Conservation (phyloP, 92 coral and sea anemone genomes). For the Palythoa grandiflora region DNA sequence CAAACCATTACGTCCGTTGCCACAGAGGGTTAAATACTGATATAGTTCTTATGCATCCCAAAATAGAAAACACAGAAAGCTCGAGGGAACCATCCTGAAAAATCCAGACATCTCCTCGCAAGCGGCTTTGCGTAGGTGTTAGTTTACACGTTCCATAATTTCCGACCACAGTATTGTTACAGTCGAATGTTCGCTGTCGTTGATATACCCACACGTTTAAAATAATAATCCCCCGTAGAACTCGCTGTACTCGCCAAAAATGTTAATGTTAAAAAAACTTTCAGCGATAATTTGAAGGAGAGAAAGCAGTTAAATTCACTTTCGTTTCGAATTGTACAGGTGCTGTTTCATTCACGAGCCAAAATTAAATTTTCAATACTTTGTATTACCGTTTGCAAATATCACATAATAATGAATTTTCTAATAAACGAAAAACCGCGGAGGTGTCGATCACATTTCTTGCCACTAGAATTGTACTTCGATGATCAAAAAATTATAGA, state of each 20-base stretch:
- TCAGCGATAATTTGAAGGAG: background rate
- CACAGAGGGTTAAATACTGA: background rate
- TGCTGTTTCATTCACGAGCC: conserved; percentile 32
- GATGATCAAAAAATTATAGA: background rate
- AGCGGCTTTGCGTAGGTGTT: conserved; percentile 36
- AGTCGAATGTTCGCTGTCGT: conserved; percentile 41
- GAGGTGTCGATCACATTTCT: conserved; percentile 30
- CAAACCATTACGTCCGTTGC: background rate
- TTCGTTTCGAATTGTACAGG: conserved; percentile 30
- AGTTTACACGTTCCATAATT: conserved; percentile 61
- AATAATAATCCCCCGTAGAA: conserved; percentile 27
- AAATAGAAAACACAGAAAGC: background rate
- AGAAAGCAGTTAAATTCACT: background rate
- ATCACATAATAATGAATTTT: conserved; percentile 47
- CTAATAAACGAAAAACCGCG: conserved; percentile 38
- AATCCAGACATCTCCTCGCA: conserved; percentile 25
- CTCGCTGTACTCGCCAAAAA: background rate
- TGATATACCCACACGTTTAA: conserved; percentile 13
- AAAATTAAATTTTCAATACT: conserved; percentile 50
- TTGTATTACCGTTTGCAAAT: conserved; percentile 42
- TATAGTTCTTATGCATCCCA: background rate
- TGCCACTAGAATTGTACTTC: background rate
- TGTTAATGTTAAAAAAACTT: conserved; percentile 5
- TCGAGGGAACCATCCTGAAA: conserved; percentile 26
- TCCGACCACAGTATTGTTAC: conserved; percentile 69